A percentile compares a stretch with the other conserved stretches of the same genome.
These are phyloP conservation scores for Epinephelus moara DNA, from an alignment of 2,113 vertebrate species.

Conservation along the genomic window DNA sequence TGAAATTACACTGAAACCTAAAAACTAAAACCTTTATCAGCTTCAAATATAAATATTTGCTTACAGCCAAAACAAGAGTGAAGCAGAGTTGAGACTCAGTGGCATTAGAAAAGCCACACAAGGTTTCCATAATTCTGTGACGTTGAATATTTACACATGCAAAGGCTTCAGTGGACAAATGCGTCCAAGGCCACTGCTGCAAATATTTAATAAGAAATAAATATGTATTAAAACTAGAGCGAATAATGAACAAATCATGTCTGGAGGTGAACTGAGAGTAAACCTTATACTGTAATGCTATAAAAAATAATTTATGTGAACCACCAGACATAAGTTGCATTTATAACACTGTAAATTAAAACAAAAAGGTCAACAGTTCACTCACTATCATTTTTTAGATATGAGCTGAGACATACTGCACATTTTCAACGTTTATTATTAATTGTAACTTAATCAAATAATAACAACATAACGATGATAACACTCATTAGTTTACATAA, in stretches of 20 bases:
- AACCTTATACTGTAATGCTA: neutral
- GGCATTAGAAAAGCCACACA: neutral
- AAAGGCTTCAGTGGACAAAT: neutral
- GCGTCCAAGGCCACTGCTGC: neutral
- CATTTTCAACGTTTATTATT: constrained; percentile 84
- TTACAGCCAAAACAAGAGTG: neutral
- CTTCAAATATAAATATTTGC: neutral
- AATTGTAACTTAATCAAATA: constrained; percentile 82
- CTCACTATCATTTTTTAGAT: neutral
- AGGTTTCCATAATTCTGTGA: neutral
- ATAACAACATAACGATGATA: constrained; percentile 79
- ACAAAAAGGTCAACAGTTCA: neutral
- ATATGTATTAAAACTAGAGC: neutral
- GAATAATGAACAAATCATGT: neutral
- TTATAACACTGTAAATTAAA: neutral
- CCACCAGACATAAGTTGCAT: neutral
- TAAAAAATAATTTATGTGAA: neutral
- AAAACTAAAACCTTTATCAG: neutral
- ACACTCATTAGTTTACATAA: constrained; percentile 80
- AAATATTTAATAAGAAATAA: neutral
- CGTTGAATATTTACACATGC: neutral
- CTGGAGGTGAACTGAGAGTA: neutral
- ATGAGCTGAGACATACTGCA: constrained; percentile 18
- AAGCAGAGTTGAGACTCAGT: neutral
- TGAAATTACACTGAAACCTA: neutral